A percentile compares a stretch with the other conserved stretches of the same genome.
Evolutionary conservation across 2,797 vertebrate species (phyloP).

Genomic region (Dryobates pubescens): DNA sequence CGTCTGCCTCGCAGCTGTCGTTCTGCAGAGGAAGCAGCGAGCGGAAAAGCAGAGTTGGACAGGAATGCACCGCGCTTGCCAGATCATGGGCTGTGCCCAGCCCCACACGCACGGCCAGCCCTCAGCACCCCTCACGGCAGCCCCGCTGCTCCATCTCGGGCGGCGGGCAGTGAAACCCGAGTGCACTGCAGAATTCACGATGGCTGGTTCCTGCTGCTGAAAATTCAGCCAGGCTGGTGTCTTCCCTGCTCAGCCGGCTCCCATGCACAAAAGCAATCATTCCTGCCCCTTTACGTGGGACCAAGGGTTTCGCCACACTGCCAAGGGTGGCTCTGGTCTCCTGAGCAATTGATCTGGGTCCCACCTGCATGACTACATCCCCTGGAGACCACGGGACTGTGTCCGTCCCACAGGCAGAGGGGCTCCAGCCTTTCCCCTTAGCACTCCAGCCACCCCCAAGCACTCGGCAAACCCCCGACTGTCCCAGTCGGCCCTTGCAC

Average conservation of each 20-base stretch:
- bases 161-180: fast-evolving
- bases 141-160: fast-evolving
- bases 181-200: fast-evolving
- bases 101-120: background rate
- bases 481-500: background rate
- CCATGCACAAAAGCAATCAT: background rate
- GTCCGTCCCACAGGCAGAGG: no score
- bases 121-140: background rate
- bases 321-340: background rate
- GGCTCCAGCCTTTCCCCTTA: background rate
- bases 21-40: background rate
- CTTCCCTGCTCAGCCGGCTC: fast-evolving
- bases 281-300: background rate
- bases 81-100: background rate
- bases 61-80: background rate
- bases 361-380: background rate
- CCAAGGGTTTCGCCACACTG: background rate
- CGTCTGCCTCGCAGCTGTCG: background rate
- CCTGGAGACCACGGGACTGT: background rate
- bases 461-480: background rate
- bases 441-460: fast-evolving
- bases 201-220: fast-evolving
- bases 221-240: background rate
- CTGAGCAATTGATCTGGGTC: background rate
- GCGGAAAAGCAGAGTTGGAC: background rate